phyloP scores from a whole-genome alignment of 1,140 invertebrate genomes.

The Lepidurus apus region DNA sequence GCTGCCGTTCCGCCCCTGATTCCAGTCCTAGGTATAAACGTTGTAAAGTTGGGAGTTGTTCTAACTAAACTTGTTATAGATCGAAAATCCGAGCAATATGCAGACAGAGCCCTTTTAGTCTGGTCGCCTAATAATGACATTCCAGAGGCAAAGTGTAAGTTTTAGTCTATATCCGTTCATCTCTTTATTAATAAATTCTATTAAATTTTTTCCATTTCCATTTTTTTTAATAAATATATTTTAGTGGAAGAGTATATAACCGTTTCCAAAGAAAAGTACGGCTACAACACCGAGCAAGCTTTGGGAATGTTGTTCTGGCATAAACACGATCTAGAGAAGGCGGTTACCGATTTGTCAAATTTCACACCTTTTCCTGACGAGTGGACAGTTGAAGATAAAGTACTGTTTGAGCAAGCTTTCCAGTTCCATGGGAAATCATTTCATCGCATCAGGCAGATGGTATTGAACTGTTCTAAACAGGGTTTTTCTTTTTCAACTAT shows the following conservation, averaged over 20 bases:
- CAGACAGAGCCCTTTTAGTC: conserved; percentile 83
- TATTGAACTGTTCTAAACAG: conserved; percentile 45
- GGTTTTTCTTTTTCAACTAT: conserved; percentile 12
- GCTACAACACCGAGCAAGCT: conserved; percentile 95
- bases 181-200: no score
- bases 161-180: conserved; percentile 24
- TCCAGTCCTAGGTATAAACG: conserved; percentile 52
- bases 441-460: conserved; percentile 94
- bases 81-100: conserved; percentile 47
- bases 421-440: conserved; percentile 98
- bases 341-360: conserved; percentile 87
- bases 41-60: conserved; percentile 30
- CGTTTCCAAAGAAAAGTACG: conserved; percentile 95
- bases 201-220: conserved; percentile 33
- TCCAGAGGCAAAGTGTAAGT: conserved; percentile 76
- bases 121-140: conserved; percentile 90
- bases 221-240: conserved; percentile 41
- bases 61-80: conserved; percentile 40
- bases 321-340: conserved; percentile 89
- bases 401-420: conserved; percentile 95
- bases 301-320: conserved; percentile 98
- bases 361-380: conserved; percentile 97
- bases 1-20: conserved; percentile 75
- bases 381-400: conserved; percentile 97
- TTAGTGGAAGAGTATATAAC: conserved; percentile 90